Evolutionary conservation across 2,888 invertebrate species (phyloP).

Genomic region (Chymomyza amoena): DNA sequence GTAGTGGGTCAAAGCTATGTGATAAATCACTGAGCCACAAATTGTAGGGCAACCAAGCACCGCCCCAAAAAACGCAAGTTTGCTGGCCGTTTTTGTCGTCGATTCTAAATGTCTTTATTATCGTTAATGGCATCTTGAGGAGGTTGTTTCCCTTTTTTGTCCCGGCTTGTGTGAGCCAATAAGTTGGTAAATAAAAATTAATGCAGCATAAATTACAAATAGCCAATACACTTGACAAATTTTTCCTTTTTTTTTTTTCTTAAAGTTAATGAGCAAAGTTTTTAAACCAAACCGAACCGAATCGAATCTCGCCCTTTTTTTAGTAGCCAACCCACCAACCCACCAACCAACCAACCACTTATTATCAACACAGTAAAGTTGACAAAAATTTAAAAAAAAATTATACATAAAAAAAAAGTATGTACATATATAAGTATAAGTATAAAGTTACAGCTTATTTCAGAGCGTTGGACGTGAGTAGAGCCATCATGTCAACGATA

Average conservation of each 20-base stretch:
- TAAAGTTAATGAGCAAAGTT: constrained; percentile 68
- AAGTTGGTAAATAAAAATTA: constrained; percentile 65
- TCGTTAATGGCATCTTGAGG: constrained; percentile 60
- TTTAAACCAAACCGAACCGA: constrained; percentile 22
- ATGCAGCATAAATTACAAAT: constrained; percentile 55
- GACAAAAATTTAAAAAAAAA: not conserved
- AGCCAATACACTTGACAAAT: constrained; percentile 54
- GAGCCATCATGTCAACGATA: constrained; percentile 45
- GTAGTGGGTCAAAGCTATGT: not conserved
- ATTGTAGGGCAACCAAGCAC: not conserved
- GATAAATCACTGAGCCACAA: not conserved
- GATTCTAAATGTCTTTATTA: constrained; percentile 41
- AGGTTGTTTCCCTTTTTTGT: constrained; percentile 15
- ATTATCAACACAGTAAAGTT: not conserved
- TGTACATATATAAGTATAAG: not conserved
- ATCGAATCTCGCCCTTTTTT: constrained; percentile 35
- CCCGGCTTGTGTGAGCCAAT: constrained; percentile 34
- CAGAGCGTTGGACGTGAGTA: constrained; percentile 22
- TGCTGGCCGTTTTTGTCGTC: not conserved
- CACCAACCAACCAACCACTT: not conserved
- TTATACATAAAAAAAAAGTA: too few relatives aligned
- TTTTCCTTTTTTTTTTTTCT: constrained; percentile 12
- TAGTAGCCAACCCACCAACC: constrained; percentile 11
- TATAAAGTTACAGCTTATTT: not conserved
- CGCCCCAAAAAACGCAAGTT: not conserved